These are phyloP conservation scores for Chaetops frenatus DNA, from an alignment of 2,113 vertebrate species.

Conservation along the genomic window DNA sequence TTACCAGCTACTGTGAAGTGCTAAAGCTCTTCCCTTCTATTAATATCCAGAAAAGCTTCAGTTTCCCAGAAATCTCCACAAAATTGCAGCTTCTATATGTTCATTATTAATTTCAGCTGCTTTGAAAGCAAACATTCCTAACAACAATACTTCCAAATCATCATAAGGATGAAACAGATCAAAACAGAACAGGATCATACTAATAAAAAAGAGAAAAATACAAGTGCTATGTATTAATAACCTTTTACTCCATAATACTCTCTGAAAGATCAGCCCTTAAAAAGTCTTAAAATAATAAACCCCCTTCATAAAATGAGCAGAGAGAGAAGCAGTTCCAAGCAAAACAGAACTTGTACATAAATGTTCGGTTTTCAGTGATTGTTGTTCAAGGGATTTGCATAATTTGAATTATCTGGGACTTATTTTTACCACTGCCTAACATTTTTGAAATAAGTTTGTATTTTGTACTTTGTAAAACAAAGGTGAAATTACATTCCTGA, in stretches of 20 bases:
- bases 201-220: not conserved
- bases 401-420: not conserved
- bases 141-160: not conserved
- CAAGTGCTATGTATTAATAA: not conserved
- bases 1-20: not conserved
- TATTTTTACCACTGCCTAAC: not conserved
- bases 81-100: not conserved
- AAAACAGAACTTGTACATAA: not conserved
- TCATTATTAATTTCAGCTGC: not conserved
- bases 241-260: not conserved
- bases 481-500: not conserved
- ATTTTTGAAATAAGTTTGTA: not conserved
- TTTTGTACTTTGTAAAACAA: not conserved
- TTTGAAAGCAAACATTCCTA: not conserved
- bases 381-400: not conserved
- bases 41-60: conserved; percentile 1
- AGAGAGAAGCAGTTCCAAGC: not conserved
- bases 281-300: not conserved
- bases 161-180: not conserved
- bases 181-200: not conserved
- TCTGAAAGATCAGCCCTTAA: not conserved
- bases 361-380: not conserved
- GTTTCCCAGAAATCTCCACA: not conserved
- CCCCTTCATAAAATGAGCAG: not conserved
- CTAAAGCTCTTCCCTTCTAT: not conserved